A percentile compares a stretch with the other conserved stretches of the same genome.
Evolutionary conservation across 1,140 invertebrate species (phyloP).

Genomic region (Andricus grossulariae): DNA sequence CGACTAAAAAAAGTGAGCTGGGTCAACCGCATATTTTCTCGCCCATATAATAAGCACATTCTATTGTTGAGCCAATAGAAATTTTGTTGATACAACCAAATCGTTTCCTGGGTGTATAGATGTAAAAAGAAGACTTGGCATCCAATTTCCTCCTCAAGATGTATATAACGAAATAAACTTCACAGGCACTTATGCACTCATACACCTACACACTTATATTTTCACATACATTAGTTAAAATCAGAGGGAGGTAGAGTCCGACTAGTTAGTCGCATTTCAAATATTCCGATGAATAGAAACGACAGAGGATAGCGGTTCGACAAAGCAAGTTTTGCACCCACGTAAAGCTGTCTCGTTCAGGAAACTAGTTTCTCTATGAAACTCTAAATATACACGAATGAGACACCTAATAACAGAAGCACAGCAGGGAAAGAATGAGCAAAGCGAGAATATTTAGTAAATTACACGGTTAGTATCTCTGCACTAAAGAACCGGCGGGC

Average conservation of each 20-base stretch:
- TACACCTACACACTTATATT: not conserved
- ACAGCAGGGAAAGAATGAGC: not conserved
- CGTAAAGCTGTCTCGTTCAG: conserved; percentile 17
- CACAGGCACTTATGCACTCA: not conserved
- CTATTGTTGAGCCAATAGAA: too few relatives aligned
- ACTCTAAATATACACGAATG: not conserved
- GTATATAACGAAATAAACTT: not conserved
- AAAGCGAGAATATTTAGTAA: conserved; percentile 10
- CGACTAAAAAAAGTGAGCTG: too few relatives aligned
- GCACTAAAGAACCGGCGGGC: not conserved
- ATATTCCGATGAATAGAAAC: conserved; percentile 3
- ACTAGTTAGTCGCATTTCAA: conserved; percentile 4
- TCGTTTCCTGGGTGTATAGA: too few relatives aligned
- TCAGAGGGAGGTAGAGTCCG: too few relatives aligned
- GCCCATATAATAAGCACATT: too few relatives aligned
- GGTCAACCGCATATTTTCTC: too few relatives aligned
- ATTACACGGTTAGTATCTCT: conserved; percentile 6
- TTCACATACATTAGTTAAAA: not conserved
- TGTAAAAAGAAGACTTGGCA: not conserved
- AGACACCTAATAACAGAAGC: not conserved
- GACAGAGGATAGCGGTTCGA: not conserved
- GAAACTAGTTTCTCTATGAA: conserved; percentile 24
- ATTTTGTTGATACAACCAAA: too few relatives aligned
- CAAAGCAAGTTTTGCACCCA: not conserved
- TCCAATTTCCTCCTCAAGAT: not conserved